Evolutionary conservation across 2,888 invertebrate species (phyloP), one percentile per base, ranked within the genome.

Genomic region (Rapana venosa): DNA sequence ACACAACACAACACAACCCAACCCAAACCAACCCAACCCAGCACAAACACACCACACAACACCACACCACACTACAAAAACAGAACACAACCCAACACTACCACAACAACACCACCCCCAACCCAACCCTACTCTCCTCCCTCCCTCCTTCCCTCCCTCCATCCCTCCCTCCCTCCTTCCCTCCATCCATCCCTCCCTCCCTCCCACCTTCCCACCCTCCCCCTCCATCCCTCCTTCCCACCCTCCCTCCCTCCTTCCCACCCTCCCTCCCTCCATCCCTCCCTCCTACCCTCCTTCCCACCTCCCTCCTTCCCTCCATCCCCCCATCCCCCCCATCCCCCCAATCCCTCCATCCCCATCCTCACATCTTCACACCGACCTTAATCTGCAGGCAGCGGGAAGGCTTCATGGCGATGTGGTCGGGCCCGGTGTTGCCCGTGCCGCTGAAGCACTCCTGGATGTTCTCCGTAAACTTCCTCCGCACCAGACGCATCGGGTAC

Each of bases 401-500:
- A 26, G 90, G 61, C n/a, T 70, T 86, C 79, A 98, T 98, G 79
- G 98, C 98, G 96, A 99, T 98, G 96, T 99, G 99, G 96, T 98
- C 98, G 94, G 99, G 97, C 26, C 99, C 99, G 95, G 98, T 98
- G 95, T 98, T 98, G 56, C 99, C 99, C 92, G 97, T 97, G 35
- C 99, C 99, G 96, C 98, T 98, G 96, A 99, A 99, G 97, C 99
- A 99, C 89, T 98, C 97, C 96, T 98, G 98, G 95, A 99, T 99
- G 96, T 99, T 99, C 96, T 98, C 98, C 97, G 99, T 98, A 97
- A 99, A 99, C 96, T 98, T 98, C 90, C 98, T 97, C 66, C 98
- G 97, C 92, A 99, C 98, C 84, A 98, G 97, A 96, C 98, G 98
- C 92, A 99, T 97, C 6, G 6, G 98, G 96, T 98, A 99, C 87